Conservation (phyloP, 2,113 vertebrate genomes). For the Mobula birostris region DNA sequence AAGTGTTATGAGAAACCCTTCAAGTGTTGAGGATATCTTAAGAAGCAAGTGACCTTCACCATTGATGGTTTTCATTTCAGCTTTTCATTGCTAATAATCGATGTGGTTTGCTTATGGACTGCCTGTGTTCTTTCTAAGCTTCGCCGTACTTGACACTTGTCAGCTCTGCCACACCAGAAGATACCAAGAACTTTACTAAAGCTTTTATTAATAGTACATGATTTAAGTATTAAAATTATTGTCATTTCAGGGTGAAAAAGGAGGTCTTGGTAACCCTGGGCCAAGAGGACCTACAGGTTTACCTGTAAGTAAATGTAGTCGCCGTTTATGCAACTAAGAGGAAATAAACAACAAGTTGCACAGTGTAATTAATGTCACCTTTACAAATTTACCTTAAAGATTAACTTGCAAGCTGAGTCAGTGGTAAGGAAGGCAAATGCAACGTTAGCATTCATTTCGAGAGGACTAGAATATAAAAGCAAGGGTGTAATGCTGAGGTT, state of each 20-base stretch:
- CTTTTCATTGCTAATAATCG: background rate
- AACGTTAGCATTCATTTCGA: too few relatives aligned
- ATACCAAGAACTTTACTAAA: background rate
- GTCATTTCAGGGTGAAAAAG: conserved; percentile 67
- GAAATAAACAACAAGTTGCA: background rate
- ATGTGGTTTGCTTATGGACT: background rate
- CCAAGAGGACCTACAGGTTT: conserved; percentile 90
- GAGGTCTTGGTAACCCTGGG: conserved; percentile 76
- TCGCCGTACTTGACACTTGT: background rate
- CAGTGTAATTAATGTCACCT: background rate
- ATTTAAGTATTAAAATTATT: background rate
- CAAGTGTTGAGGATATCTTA: conserved; percentile 1
- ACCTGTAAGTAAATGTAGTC: conserved; percentile 69
- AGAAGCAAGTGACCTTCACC: background rate
- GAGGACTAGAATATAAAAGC: too few relatives aligned
- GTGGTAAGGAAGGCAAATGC: too few relatives aligned
- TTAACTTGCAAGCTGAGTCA: too few relatives aligned
- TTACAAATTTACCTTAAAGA: too few relatives aligned
- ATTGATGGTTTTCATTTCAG: conserved; percentile 24
- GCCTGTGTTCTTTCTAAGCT: background rate
- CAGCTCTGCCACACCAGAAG: background rate
- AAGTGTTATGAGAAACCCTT: background rate
- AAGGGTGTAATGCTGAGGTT: too few relatives aligned
- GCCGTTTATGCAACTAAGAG: too few relatives aligned
- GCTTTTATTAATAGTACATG: background rate